phyloP scores from a whole-genome alignment of 2,113 vertebrate species.

The Azemiops feae region DNA sequence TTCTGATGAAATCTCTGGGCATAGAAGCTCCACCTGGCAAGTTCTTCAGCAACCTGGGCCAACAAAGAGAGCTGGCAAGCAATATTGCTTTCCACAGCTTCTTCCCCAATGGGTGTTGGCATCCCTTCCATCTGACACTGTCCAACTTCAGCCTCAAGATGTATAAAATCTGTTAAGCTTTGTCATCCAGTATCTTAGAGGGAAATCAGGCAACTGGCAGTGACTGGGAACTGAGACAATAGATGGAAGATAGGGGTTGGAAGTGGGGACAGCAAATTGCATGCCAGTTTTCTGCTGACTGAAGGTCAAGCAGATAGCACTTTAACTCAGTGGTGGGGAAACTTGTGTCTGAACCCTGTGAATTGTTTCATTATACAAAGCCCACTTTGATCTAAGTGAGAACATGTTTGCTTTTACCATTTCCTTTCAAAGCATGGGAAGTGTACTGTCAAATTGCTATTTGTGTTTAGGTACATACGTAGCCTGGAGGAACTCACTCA shows the following conservation, averaged over 20 bases:
- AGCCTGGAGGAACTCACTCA: constrained; percentile 52
- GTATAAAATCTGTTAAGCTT: background rate
- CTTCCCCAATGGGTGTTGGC: background rate
- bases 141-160: background rate
- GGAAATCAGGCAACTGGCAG: background rate
- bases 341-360: constrained; percentile 24
- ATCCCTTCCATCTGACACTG: background rate
- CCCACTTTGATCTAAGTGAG: constrained; percentile 20
- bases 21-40: background rate
- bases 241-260: background rate
- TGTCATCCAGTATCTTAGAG: background rate
- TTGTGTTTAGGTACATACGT: constrained; percentile 56
- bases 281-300: background rate
- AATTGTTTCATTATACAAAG: constrained; percentile 31
- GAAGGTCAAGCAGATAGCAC: background rate
- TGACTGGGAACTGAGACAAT: background rate
- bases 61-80: background rate
- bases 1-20: background rate
- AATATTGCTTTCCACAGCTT: background rate
- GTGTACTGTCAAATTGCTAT: constrained; percentile 56
- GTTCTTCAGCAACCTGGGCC: background rate
- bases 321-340: background rate
- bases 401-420: constrained; percentile 38
- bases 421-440: constrained; percentile 49
- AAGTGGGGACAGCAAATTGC: background rate